Conservation (phyloP, 2,888 invertebrate genomes). For the Enchytraeus crypticus region DNA sequence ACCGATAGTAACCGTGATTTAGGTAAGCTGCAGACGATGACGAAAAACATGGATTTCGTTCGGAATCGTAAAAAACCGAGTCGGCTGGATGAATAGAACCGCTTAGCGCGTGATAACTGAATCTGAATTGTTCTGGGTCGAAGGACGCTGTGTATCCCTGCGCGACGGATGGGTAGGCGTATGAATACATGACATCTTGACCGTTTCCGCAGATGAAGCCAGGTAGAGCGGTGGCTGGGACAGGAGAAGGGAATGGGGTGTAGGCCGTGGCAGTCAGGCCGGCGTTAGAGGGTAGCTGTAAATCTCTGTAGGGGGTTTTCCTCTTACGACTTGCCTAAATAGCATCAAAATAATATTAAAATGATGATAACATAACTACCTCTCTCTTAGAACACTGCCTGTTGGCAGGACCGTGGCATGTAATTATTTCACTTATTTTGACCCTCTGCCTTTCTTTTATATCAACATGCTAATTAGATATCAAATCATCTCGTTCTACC, state of each 20-base stretch:
- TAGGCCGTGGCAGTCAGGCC: slow-evolving; percentile 17
- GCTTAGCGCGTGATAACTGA: slow-evolving; percentile 14
- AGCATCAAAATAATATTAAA: too few species aligned
- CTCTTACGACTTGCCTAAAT: slow-evolving; percentile 71
- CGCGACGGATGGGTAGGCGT: slow-evolving; percentile 27
- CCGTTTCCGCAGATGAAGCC: background rate
- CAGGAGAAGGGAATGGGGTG: background rate
- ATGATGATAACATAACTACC: too few species aligned
- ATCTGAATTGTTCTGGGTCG: slow-evolving; percentile 22
- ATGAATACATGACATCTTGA: slow-evolving; percentile 35
- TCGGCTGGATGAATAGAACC: slow-evolving; percentile 15
- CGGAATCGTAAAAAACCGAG: slow-evolving; percentile 36
- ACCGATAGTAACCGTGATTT: background rate
- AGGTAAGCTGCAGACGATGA: background rate
- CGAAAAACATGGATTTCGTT: too few species aligned
- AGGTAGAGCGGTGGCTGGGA: background rate
- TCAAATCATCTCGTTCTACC: too few species aligned
- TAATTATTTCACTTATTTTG: too few species aligned
- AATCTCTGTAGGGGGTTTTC: slow-evolving; percentile 32
- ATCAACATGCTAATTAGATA: too few species aligned
- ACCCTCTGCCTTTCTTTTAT: too few species aligned
- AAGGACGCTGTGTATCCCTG: slow-evolving; percentile 21
- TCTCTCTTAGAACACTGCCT: too few species aligned
- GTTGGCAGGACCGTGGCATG: too few species aligned
- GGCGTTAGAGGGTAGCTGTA: slow-evolving; percentile 32